Evolutionary conservation across 2,888 invertebrate genomes (phyloP), one percentile per base, ranked within the genome.

Genomic region (Globia sparganii): DNA sequence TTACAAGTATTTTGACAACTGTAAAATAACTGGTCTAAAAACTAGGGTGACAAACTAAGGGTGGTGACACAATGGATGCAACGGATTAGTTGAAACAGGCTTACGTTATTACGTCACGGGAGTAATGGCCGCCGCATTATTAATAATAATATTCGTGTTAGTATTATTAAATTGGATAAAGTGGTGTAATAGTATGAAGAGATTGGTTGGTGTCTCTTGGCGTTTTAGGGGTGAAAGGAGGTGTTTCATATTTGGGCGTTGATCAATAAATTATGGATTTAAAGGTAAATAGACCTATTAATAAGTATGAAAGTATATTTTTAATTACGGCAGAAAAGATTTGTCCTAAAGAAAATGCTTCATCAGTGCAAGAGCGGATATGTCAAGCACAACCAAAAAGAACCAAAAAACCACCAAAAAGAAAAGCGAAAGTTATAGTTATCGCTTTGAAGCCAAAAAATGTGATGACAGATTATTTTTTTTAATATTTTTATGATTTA

Each of bases 71-170:
- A 95, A 96, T 94, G 87, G 93, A 87, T 87, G 89, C 88, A 78
- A 75, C 62, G 95, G 95, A 95, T 95, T 95, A 95, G 91, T 91
- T 85, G 89, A 91, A 90, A 89, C 90, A 93, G 93, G 95, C 94
- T 96, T 95, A 96, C 93, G 92, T 91, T 94, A 93, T 95, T 94
- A 95, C 94, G 94, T 94, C 95, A 94, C 94, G 91, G 91, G 89
- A 92, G 86, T 89, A 92, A 94, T 94, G 94, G 94, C 91, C 84
- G 90, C 86, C 80, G 69, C 62, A 80, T 86, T 88, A 89, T 89
- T 91, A 91, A 84, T 91, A 91, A 88, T 91, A 91, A 90, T 91
- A 90, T 80, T 89, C 83, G 72, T 86, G 67, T 82, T 70, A 87
- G 70, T 87, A 80, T 85, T 83, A 89, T 86, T 86, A 87, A 70